A percentile compares a stretch with the other conserved stretches of the same genome.
Conservation (phyloP, 2,797 vertebrate species). For the Macrochelys suwanniensis region DNA sequence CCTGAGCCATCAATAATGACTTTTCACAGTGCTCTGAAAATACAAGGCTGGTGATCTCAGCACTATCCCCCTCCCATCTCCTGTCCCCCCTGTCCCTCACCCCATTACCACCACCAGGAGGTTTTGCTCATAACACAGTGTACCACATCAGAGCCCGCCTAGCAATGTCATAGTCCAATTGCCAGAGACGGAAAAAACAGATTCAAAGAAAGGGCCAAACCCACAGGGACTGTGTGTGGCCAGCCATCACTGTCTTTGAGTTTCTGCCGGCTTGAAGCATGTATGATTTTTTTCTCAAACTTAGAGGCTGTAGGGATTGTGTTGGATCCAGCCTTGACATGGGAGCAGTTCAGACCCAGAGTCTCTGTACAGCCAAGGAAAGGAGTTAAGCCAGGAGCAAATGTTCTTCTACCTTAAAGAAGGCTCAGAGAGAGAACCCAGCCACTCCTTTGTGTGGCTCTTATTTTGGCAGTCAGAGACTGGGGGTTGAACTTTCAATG, state of each 20-base stretch:
- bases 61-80: not conserved
- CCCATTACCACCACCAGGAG: not conserved
- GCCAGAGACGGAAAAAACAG: not conserved
- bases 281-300: not conserved
- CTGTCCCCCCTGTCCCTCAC: not conserved
- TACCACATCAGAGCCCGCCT: not conserved
- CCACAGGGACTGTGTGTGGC: slow-evolving; percentile 10
- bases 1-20: slow-evolving; percentile 70
- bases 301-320: not conserved
- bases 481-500: not conserved
- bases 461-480: not conserved
- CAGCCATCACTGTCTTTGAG: not conserved
- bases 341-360: not conserved
- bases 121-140: not conserved
- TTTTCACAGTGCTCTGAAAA: slow-evolving; percentile 18
- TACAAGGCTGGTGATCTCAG: not conserved
- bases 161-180: not conserved
- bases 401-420: not conserved
- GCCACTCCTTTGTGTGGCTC: not conserved
- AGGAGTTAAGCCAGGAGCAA: not conserved
- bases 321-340: not conserved
- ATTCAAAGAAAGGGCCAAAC: not conserved
- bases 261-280: not conserved
- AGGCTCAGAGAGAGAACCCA: not conserved
- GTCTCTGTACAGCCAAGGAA: not conserved